A percentile compares a stretch with the other conserved stretches of the same genome.
These are phyloP conservation scores for Melanotaenia maccullochi DNA, from an alignment of 2,797 vertebrate species.

Conservation along the genomic window DNA sequence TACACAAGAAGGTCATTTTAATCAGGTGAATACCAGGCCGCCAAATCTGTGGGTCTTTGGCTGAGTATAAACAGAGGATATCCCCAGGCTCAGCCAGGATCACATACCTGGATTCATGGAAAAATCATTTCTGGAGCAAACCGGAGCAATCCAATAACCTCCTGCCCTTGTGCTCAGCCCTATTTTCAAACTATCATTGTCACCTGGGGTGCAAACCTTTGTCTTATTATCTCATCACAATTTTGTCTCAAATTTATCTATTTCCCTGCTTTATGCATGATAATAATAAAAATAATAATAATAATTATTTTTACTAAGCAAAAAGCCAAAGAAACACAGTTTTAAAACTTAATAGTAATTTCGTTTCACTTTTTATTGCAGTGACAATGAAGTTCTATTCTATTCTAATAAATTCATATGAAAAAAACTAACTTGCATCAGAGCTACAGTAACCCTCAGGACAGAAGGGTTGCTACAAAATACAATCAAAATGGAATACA, in stretches of 20 bases:
- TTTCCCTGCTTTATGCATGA: neutral
- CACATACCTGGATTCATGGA: constrained; percentile 78
- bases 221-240: neutral
- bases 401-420: neutral
- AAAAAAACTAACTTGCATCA: neutral
- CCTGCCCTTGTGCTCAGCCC: constrained; percentile 42
- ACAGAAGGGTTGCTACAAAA: neutral
- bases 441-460: neutral
- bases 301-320: neutral
- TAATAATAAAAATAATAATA: constrained; percentile 16
- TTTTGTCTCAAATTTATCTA: neutral
- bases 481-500: neutral
- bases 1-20: constrained; percentile 83
- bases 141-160: constrained; percentile 63
- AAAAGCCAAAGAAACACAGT: neutral
- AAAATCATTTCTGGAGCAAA: constrained; percentile 74
- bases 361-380: too few relatives aligned
- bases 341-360: too few relatives aligned
- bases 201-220: constrained; percentile 19
- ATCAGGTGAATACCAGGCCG: constrained; percentile 81
- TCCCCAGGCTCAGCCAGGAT: constrained; percentile 74
- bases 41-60: constrained; percentile 78
- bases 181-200: constrained; percentile 32
- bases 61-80: constrained; percentile 82
- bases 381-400: too few relatives aligned